Evolutionary conservation across 2,888 invertebrate genomes (phyloP).

Genomic region (Morpho deidamia): DNA sequence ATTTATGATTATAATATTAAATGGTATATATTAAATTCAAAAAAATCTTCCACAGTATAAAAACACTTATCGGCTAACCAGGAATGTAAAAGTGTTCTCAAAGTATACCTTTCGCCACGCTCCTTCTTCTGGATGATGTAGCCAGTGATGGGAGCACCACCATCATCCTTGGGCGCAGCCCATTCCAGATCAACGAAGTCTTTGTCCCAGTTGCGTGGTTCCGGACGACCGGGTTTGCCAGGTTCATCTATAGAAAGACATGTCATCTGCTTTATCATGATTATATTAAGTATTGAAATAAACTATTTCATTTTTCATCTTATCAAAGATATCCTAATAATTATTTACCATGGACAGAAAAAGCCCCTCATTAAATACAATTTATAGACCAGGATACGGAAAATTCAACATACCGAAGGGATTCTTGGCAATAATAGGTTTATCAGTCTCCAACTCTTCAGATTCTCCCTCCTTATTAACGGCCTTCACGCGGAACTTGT

Average conservation of each 20-base stretch:
- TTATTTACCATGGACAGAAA: too few relatives aligned
- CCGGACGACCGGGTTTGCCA: slow-evolving; percentile 93
- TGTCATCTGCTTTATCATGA: too few relatives aligned
- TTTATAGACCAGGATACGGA: too few relatives aligned
- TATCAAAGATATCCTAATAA: too few relatives aligned
- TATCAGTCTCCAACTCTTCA: slow-evolving; percentile 95
- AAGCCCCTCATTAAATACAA: too few relatives aligned
- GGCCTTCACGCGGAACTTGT: slow-evolving; percentile 98
- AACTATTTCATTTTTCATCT: too few relatives aligned
- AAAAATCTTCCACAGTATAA: too few relatives aligned
- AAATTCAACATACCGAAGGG: slow-evolving; percentile 87
- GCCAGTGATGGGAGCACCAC: slow-evolving; percentile 97
- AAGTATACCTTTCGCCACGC: slow-evolving; percentile 87
- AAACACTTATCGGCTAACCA: too few relatives aligned
- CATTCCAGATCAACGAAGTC: slow-evolving; percentile 97
- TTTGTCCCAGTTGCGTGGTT: slow-evolving; percentile 95
- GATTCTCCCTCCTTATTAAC: slow-evolving; percentile 99
- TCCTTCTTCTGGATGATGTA: slow-evolving; percentile 97
- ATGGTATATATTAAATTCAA: too few relatives aligned
- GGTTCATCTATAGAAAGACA: slow-evolving; percentile 85
- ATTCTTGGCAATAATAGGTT: slow-evolving; percentile 98
- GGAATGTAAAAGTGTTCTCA: too few relatives aligned
- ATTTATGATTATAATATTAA: too few relatives aligned
- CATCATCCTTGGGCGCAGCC: slow-evolving; percentile 93
- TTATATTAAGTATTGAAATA: too few relatives aligned